Conservation (phyloP, 2,888 invertebrate species). For the Drosophila putrida region DNA sequence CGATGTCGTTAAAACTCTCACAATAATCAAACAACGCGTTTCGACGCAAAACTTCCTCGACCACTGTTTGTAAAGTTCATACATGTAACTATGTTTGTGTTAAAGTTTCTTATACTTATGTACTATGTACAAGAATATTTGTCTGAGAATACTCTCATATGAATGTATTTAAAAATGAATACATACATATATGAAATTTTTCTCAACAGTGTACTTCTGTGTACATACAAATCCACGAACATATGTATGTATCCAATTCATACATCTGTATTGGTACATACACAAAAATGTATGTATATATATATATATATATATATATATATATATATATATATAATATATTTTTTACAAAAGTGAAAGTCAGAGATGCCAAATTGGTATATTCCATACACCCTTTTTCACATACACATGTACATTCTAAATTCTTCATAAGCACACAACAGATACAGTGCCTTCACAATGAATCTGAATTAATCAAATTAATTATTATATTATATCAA, state of each 20-base stretch:
- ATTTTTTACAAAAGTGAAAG: constrained; percentile 4
- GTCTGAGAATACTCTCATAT: background rate
- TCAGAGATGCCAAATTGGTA: background rate
- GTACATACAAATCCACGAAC: background rate
- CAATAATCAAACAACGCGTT: too few species aligned
- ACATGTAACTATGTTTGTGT: too few species aligned
- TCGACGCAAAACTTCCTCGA: background rate
- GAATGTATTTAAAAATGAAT: background rate
- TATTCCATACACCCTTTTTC: too few species aligned
- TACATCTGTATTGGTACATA: background rate
- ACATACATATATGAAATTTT: background rate
- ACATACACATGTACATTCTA: background rate
- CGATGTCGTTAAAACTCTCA: too few species aligned
- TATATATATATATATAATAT: background rate
- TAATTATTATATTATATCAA: too few species aligned
- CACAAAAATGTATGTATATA: background rate
- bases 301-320: background rate
- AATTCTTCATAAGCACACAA: background rate
- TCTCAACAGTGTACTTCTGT: too few species aligned
- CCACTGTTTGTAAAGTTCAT: background rate
- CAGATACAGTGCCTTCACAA: background rate
- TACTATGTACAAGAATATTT: background rate
- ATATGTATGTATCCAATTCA: background rate
- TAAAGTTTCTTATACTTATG: background rate
- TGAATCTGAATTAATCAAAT: too few species aligned